A percentile compares a stretch with the other conserved stretches of the same genome.
These are phyloP conservation scores for Acanthurus tractus DNA, from an alignment of 2,797 vertebrate species.

Conservation along the genomic window DNA sequence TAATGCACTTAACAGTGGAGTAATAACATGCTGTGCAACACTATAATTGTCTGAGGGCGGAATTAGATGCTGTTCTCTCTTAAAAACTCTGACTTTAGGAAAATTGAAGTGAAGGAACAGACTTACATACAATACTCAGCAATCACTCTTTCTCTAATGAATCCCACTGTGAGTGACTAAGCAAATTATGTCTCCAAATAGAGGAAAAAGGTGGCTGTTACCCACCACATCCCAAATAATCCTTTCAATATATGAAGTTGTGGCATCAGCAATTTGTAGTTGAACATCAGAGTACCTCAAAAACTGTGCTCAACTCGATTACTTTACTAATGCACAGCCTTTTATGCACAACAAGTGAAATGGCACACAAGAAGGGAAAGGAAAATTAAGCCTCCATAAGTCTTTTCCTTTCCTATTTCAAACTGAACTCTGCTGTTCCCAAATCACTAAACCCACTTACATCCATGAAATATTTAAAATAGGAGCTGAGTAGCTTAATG, in stretches of 20 bases:
- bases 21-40: conserved; percentile 24
- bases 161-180: conserved; percentile 28
- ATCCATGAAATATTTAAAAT: not conserved
- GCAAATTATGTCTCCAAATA: conserved; percentile 18
- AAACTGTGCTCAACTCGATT: not conserved
- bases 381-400: not conserved
- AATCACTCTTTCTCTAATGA: conserved; percentile 50
- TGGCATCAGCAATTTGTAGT: not conserved
- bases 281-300: not conserved
- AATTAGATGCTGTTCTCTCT: conserved; percentile 14
- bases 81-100: conserved; percentile 29
- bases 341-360: not conserved
- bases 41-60: conserved; percentile 22
- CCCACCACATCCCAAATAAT: conserved; percentile 9
- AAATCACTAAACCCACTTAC: not conserved
- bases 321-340: not conserved
- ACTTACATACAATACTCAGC: conserved; percentile 19
- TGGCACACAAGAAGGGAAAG: not conserved
- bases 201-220: not conserved
- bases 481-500: not conserved
- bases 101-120: conserved; percentile 33
- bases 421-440: not conserved
- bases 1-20: conserved; percentile 29
- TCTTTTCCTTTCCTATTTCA: not conserved
- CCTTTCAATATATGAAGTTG: conserved; percentile 10